Base-by-base conservation (phyloP, 1,140 invertebrate genomes). In the Platorchestia sp. region DNA sequence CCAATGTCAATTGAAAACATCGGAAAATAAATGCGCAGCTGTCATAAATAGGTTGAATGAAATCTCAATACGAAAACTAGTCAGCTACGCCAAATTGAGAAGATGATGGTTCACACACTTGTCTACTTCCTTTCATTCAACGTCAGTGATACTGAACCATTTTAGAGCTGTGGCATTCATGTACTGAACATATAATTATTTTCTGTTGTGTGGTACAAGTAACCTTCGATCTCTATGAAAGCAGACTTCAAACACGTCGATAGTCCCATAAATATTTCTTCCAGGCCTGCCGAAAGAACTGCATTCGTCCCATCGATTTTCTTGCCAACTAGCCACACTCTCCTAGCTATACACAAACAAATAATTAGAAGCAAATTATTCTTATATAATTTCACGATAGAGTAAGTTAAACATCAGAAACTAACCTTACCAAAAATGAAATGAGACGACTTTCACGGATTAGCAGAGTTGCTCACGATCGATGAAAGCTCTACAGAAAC, bases 251-350 rank as follows among this genome's bases (percentile, higher is more conserved):
- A 75, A 75, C 10, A 10, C 36, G 59, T 75, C 59, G 59, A 75
- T 75, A 27, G 59, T 36, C 59, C 59, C 27, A 75, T 75, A 75
- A 75, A 75, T 75, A 75, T 75, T 75, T 75, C 59, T 75, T 75
- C 59, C 59, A 75, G 59, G 59, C 59, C 59, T 75, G 59, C 59
- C 27, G 47, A 75, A 75, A 75, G 59, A 14, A 75, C 59, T 75
- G 59, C 59, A 75, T 75, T 75, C 59, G 59, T 75, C 59, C 59
- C 59, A 75, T 75, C 59, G 59, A 75, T 75, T 75, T 75, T 75
- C 59, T 36, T 22, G 14, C 59, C 59, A 3, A 75, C 59, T 27
- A 75, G 59, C 59, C 59, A 75, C 59, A 10, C 10, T 75, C 59
- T 27, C 10, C 14, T 36, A 22, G 59, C 59, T 36, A 75, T 75